These are phyloP conservation scores for Sinocyclocheilus grahami DNA, from an alignment of 2,113 vertebrate species.

Conservation along the genomic window DNA sequence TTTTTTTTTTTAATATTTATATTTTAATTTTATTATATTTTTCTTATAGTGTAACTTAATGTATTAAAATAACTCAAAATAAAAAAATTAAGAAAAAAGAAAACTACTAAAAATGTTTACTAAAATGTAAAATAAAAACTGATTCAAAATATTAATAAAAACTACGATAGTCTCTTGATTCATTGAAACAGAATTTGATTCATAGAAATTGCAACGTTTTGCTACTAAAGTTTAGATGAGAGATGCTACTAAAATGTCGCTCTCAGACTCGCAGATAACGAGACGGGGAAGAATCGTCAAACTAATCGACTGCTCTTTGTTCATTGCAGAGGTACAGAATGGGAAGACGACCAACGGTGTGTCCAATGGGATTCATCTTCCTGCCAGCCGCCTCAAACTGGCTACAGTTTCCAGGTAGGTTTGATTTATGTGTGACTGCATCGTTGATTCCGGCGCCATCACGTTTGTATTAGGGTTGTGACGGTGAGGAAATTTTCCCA, in stretches of 20 bases:
- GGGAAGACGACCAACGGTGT: conserved; percentile 92
- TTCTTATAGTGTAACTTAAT: too few species aligned
- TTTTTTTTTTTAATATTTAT: too few species aligned
- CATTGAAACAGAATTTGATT: not conserved
- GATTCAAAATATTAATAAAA: too few species aligned
- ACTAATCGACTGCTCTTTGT: not conserved
- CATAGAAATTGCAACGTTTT: not conserved
- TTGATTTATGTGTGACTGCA: not conserved
- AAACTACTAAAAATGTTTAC: too few species aligned
- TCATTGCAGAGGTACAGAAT: conserved; percentile 85
- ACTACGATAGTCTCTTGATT: not conserved
- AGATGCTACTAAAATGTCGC: not conserved
- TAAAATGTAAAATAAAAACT: too few species aligned
- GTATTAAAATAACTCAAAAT: too few species aligned
- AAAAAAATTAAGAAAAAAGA: too few species aligned
- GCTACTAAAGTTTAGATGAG: not conserved
- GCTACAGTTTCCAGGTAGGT: conserved; percentile 65
- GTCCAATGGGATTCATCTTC: conserved; percentile 88
- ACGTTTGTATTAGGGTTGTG: too few species aligned
- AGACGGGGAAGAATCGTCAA: too few species aligned
- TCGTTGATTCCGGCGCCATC: not conserved
- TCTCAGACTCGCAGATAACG: too few species aligned
- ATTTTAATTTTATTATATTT: too few species aligned
- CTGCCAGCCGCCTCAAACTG: conserved; percentile 85
- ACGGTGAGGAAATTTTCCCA: too few species aligned